Evolutionary conservation across 2,113 vertebrate species (phyloP), one percentile per base, ranked within the genome.

Genomic region (Ornithorhynchus anatinus): DNA sequence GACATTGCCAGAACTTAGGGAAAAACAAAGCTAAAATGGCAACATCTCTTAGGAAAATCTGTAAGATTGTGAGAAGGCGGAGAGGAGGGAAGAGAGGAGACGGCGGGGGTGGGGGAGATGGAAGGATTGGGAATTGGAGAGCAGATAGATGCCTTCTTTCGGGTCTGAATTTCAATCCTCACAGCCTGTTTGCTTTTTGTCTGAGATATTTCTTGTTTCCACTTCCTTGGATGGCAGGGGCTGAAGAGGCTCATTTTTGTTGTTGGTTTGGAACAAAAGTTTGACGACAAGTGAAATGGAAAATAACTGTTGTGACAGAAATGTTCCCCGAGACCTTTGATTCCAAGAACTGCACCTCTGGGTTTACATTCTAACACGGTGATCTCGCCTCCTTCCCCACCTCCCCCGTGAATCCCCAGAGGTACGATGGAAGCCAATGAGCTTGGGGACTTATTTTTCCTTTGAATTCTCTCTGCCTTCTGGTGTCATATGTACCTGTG

Each of bases 191-290:
- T 85, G 82, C 84, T 79, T 83, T 83, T 82, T 81, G 80, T 86
- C 79, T 88, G 82, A 86, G 86, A 84, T 86, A 86, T 86, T 88
- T 85, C 76, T 86, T 79, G 67, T 88, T 81, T 83, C 74, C 85
- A 85, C 84, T 81, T 85, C 82, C 77, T 85, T 86, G 72, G 75
- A 85, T 83, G 86, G 79, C 80, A 85, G 69, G 80, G 80, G 58
- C 72, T 75, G 67, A 65, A 76, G 75, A 81, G 84, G 69, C 82
- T 79, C 60, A 2, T 81, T 88, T 84, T 86, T 88, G 82, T 81
- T 88, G 80, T 88, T 86, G 80, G 86, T 86, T 88, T 83, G 80
- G 75, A 73, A 77, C 80, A 76, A 81, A 65, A 84, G 86, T 88
- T 85, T 84, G 86, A 80, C 83, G 85, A 88, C 86, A 88, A 88